phyloP scores from a whole-genome alignment of 2,888 invertebrate genomes.

The Lacanobia wlatinum region DNA sequence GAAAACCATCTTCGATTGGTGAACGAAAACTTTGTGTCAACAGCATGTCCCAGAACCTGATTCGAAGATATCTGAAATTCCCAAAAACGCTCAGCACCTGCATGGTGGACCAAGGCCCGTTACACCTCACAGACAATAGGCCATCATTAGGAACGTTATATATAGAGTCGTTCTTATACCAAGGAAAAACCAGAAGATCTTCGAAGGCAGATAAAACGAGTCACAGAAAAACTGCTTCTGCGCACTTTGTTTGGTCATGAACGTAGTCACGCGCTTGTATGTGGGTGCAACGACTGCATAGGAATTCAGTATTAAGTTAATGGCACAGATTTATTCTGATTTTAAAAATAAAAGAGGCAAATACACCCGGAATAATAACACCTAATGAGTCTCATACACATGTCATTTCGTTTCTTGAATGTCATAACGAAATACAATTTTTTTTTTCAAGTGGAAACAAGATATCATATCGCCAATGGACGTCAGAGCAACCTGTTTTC shows the following conservation, averaged over 20 bases:
- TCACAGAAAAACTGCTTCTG: constrained; percentile 6
- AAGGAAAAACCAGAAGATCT: not conserved
- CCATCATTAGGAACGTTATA: not conserved
- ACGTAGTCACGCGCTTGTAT: not conserved
- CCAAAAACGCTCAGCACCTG: too few relatives aligned
- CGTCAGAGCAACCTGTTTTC: constrained; percentile 45
- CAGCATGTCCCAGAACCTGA: not conserved
- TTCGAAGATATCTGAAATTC: too few relatives aligned
- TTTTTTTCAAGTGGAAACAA: constrained; percentile 21
- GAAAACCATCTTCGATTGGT: too few relatives aligned
- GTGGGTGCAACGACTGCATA: constrained; percentile 41
- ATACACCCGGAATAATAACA: too few relatives aligned
- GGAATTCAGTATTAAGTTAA: constrained; percentile 2
- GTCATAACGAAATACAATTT: constrained; percentile 12
- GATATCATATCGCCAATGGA: constrained; percentile 36
- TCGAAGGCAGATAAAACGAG: constrained; percentile 8
- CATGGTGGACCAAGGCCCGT: not conserved
- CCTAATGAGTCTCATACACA: not conserved
- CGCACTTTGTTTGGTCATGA: constrained; percentile 13
- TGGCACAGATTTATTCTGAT: not conserved
- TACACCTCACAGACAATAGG: not conserved
- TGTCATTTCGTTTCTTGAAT: not conserved
- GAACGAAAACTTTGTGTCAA: too few relatives aligned
- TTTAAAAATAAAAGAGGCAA: not conserved
- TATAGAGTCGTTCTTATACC: not conserved